Base-by-base conservation (phyloP, 2,113 vertebrate genomes). In the Trichomycterus rosablanca region DNA sequence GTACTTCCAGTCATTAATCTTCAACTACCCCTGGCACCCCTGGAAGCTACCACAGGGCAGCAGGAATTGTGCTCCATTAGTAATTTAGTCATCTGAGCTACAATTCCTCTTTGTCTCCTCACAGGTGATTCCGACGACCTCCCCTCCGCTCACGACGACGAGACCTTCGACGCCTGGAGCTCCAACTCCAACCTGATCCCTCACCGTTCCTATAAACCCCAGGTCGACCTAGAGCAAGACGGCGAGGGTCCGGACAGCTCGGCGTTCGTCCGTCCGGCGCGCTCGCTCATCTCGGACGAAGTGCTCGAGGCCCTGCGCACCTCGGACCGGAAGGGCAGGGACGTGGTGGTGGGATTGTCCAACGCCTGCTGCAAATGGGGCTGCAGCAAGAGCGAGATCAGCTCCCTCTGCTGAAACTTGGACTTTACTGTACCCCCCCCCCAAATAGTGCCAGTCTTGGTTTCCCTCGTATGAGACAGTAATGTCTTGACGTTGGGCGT, bases 361-460 rank as follows among this genome's bases (percentile, higher is more conserved):
- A 89, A 83, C 5, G 84, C 77, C 19, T 92, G 91, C 68, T 93
- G 92, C 80, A 88, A 87, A 49, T 88, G 81, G 87, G 90, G 90
- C 0, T 93, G 91, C 64, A 91, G 85, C 75, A 91, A 88, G 57
- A 86, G 80, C 39, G 87, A 93, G 63, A 89, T 93, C 74, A 91
- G 89, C 74, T 89, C 86, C 18, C 77, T 91, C 42, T 93, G 91
- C 76, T 93, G 80, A 83, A 55, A 15, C n/a, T n/a, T 3, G 0
- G 39, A 55, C 59, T 10, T n/a, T n/a, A n/a, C 18, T 8, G 8
- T 16, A 18, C 16, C 3, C 2, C n/a, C n/a, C n/a, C n/a, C n/a
- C n/a, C n/a, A n/a, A n/a, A n/a, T n/a, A 7, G 2, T 34, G 37
- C 42, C 3, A 20, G 2, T 50, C 52, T 8, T 51, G 28, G 12